These are phyloP conservation scores for Drymonia ruficornis DNA, from an alignment of 2,888 invertebrate species.

Conservation along the genomic window DNA sequence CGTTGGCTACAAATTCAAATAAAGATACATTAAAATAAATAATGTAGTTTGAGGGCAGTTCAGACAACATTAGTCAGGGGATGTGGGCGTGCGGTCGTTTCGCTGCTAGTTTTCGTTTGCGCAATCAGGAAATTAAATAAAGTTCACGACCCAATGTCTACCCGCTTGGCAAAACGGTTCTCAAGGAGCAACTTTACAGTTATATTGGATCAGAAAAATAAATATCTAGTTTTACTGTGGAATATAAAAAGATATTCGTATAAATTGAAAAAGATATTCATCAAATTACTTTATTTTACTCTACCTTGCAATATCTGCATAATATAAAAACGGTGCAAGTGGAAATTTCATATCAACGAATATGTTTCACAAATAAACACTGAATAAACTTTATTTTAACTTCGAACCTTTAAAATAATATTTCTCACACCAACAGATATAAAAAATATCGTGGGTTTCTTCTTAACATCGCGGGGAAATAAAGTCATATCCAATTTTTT, in stretches of 20 bases:
- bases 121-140: constrained; percentile 72
- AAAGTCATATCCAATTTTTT: constrained; percentile 2
- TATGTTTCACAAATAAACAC: neutral
- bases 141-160: constrained; percentile 50
- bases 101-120: constrained; percentile 56
- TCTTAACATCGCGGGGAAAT: neutral
- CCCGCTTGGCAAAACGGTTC: constrained; percentile 24
- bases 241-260: neutral
- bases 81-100: constrained; percentile 47
- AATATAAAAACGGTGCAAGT: too few species aligned
- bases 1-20: constrained; percentile 45
- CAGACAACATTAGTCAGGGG: constrained; percentile 50
- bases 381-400: neutral
- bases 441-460: constrained; percentile 2
- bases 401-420: neutral
- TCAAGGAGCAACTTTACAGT: constrained; percentile 25
- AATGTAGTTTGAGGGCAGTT: constrained; percentile 49
- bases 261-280: too few species aligned
- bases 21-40: constrained; percentile 51
- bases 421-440: neutral
- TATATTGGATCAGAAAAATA: constrained; percentile 17
- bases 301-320: too few species aligned
- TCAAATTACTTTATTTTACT: neutral
- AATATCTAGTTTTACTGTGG: constrained; percentile 8
- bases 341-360: too few species aligned